Evolutionary conservation across 2,797 vertebrate genomes (phyloP), one percentile per base, ranked within the genome.

Genomic region (Hydrocynus forskahlii): DNA sequence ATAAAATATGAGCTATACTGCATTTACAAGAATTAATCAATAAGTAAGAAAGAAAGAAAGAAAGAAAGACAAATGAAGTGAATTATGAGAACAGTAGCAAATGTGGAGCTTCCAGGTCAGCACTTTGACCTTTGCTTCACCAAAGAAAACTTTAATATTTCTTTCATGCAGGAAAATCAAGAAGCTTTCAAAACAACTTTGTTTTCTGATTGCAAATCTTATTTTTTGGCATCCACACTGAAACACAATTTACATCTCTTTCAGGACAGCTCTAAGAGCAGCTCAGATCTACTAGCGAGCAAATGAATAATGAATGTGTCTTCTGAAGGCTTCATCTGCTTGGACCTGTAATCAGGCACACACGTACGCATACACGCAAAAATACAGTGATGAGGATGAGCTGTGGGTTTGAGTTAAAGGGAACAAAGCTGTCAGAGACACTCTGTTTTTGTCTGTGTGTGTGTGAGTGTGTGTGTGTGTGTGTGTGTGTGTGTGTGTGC

Each of bases 241-340:
- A 16, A 78, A 78, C 54, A 68, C 63, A 54, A 68, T 82, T 60
- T 52, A 74, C 54, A 67, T 5, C 17, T 55, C 38, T 82, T 77
- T 66, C n/a, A 72, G 63, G 76, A 66, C 73, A 66, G 25, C 59
- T 78, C 13, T 1, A 70, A 77, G 52, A 57, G 35, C 35, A 75
- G 63, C 70, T 83, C 35, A 68, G 52, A 68, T 78, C 81, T 75
- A 52, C 69, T 40, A 55, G 60, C 52, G 66, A 73, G 60, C 68
- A 48, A 70, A 74, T 78, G 70, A 74, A 78, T 82, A 78, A 78
- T 82, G 77, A 78, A 82, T 78, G 60, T 23, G 25, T 68, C 74
- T 82, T 82, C 25, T 82, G 67, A 59, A 68, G 40, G 54, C 72
- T 72, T 67, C 52, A 19, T 52, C 50, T 50, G 19, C 63, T 55